Evolutionary conservation across 2,888 invertebrate species (phyloP).

Genomic region (Spodoptera picta): DNA sequence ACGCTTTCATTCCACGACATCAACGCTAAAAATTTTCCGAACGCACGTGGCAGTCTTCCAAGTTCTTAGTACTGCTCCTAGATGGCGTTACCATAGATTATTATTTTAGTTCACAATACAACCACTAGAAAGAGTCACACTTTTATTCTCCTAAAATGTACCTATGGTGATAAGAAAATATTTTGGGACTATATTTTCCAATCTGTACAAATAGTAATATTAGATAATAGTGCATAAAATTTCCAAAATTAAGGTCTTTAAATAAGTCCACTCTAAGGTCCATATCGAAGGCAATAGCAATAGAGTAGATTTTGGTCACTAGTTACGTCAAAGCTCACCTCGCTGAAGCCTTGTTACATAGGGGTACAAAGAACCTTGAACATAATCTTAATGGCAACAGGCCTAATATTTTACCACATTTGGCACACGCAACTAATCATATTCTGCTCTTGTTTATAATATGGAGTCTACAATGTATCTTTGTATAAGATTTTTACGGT

Average conservation of each 20-base stretch:
- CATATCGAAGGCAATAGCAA: slow-evolving; percentile 10
- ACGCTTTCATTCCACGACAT: slow-evolving; percentile 38
- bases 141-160: too few relatives aligned
- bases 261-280: slow-evolving; percentile 15
- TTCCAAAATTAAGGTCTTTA: slow-evolving; percentile 2
- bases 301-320: slow-evolving; percentile 20
- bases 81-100: slow-evolving; percentile 54
- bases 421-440: slow-evolving; percentile 3
- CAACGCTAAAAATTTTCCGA: slow-evolving; percentile 34
- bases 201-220: slow-evolving; percentile 6
- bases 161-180: background rate
- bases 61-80: slow-evolving; percentile 42
- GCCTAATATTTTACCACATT: slow-evolving; percentile 13
- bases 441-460: background rate
- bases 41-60: slow-evolving; percentile 48
- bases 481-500: too few relatives aligned
- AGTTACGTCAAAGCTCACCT: slow-evolving; percentile 14
- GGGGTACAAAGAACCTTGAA: slow-evolving; percentile 11
- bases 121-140: background rate
- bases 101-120: background rate
- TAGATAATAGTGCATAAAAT: background rate
- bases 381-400: slow-evolving; percentile 9
- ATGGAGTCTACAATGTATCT: background rate
- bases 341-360: slow-evolving; percentile 7
- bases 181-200: background rate